These are phyloP conservation scores for Varecia variegata DNA, from an alignment of 2,797 vertebrate genomes.

Conservation along the genomic window DNA sequence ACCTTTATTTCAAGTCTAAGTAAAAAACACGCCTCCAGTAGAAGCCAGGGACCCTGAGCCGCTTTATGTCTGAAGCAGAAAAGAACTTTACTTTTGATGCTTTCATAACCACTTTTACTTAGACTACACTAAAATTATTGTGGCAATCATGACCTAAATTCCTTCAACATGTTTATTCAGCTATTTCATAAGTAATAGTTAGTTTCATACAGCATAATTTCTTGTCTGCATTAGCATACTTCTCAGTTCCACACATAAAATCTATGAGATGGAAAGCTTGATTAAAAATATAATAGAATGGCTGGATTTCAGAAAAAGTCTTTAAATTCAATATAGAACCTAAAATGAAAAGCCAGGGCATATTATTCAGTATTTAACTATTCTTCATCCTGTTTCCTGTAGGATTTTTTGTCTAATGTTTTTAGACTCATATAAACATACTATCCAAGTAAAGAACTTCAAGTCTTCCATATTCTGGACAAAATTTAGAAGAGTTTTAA, in stretches of 20 bases:
- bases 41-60: not conserved
- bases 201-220: not conserved
- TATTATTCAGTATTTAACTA: not conserved
- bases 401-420: not conserved
- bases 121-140: not conserved
- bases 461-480: not conserved
- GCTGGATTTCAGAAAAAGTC: not conserved
- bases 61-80: not conserved
- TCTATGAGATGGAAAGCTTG: not conserved
- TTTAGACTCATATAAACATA: not conserved
- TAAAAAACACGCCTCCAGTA: not conserved
- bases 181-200: not conserved
- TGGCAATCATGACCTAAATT: not conserved
- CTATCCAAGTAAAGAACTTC: not conserved
- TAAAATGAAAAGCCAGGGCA: not conserved
- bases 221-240: slow-evolving; percentile 25
- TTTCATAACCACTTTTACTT: not conserved
- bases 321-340: not conserved
- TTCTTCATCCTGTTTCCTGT: not conserved
- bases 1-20: not conserved
- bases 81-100: not conserved
- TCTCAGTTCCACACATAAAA: slow-evolving; percentile 8
- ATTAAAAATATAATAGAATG: slow-evolving; percentile 44
- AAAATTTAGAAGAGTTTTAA: not conserved
- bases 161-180: not conserved